These are phyloP conservation scores for Chiloscyllium plagiosum DNA, from an alignment of 2,113 vertebrate species.

Conservation along the genomic window DNA sequence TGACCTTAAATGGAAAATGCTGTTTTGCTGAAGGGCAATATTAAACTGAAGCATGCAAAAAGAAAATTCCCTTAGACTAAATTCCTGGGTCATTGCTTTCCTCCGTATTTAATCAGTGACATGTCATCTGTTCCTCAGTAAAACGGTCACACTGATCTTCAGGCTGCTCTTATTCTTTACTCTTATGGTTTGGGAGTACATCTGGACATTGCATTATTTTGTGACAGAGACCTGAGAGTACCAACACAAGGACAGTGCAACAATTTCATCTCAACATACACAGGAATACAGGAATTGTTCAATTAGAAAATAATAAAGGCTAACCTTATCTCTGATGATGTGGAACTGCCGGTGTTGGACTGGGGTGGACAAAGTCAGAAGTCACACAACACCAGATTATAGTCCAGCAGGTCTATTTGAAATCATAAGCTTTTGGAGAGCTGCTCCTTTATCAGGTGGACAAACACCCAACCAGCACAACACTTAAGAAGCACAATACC, in stretches of 20 bases:
- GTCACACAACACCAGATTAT: no score
- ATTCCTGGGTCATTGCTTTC: not conserved
- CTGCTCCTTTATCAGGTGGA: no score
- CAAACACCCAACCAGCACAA: no score
- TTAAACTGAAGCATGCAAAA: not conserved
- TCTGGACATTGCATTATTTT: not conserved
- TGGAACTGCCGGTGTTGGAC: no score
- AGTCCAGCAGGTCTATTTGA: no score
- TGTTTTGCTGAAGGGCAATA: not conserved
- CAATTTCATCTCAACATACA: not conserved
- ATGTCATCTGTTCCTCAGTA: not conserved
- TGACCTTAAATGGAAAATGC: conserved; percentile 3
- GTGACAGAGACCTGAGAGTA: not conserved
- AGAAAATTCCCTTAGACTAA: not conserved
- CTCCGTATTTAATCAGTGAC: conserved; percentile 11
- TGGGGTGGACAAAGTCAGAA: no score
- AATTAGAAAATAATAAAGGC: not conserved
- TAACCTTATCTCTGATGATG: no score
- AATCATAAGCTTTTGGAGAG: no score
- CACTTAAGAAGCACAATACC: no score
- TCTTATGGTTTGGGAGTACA: not conserved
- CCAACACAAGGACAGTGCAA: not conserved
- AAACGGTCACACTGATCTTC: not conserved
- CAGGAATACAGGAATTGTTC: not conserved
- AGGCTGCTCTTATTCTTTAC: not conserved